Evolutionary conservation across 1,140 invertebrate genomes (phyloP).

Genomic region (Paraescarpia echinospica): DNA sequence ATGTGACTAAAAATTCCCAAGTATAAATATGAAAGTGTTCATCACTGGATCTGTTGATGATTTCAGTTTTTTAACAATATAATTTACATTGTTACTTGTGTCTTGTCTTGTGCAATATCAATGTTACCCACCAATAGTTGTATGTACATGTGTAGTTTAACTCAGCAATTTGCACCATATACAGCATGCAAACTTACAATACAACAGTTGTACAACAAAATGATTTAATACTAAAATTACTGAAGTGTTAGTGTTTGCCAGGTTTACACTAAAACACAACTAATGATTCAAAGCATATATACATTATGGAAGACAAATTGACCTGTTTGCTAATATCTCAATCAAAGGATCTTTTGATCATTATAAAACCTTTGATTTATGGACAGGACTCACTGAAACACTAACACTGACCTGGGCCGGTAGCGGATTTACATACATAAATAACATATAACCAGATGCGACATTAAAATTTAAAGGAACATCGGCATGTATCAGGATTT

Average conservation of each 20-base stretch:
- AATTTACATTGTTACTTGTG: neutral
- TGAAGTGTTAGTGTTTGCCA: too few relatives aligned
- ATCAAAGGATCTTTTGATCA: neutral
- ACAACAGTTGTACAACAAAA: neutral
- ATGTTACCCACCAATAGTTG: neutral
- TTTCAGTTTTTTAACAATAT: neutral
- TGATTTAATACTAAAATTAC: too few relatives aligned
- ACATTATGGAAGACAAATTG: too few relatives aligned
- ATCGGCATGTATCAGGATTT: too few relatives aligned
- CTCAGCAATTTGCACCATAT: neutral
- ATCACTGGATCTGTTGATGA: neutral
- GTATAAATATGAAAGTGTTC: neutral
- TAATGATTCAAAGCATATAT: neutral
- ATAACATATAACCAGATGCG: too few relatives aligned
- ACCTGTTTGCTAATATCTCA: neutral
- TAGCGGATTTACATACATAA: neutral
- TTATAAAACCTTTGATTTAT: neutral
- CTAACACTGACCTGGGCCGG: neutral
- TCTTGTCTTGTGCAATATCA: neutral
- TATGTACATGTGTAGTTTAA: neutral
- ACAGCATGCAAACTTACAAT: neutral
- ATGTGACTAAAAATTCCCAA: too few relatives aligned
- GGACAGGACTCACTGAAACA: too few relatives aligned
- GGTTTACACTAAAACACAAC: too few relatives aligned
- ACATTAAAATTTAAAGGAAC: too few relatives aligned